phyloP scores from a whole-genome alignment of 2,888 invertebrate genomes.

The Xestoiulus laeticollis region DNA sequence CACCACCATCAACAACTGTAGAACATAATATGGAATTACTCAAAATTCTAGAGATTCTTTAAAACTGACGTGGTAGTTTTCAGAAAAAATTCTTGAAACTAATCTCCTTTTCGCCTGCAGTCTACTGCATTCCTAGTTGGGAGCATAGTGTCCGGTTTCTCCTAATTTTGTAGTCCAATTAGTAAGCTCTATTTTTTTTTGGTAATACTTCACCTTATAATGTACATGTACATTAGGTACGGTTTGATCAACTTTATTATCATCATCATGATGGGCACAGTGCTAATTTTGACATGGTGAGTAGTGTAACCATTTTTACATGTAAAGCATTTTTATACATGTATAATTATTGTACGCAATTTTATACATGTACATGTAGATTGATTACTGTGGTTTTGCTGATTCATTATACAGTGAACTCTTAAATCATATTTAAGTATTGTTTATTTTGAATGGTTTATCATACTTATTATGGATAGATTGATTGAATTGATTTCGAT shows the following conservation, averaged over 20 bases:
- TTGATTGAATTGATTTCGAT: background rate
- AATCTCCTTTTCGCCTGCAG: background rate
- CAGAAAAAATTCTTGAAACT: background rate
- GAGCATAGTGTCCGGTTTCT: background rate
- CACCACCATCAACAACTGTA: background rate
- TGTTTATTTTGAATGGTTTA: background rate
- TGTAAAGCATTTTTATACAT: no score
- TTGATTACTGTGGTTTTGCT: no score
- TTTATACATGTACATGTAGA: no score
- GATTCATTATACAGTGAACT: no score
- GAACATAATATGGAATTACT: background rate
- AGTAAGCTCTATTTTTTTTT: background rate
- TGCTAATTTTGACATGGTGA: no score
- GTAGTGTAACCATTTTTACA: no score
- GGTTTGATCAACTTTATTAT: no score
- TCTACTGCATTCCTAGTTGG: background rate
- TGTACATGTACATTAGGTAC: background rate
- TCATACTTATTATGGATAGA: background rate
- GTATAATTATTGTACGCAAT: no score
- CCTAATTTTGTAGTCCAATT: background rate
- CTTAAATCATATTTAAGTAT: no score
- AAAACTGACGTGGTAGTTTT: background rate
- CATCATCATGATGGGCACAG: no score
- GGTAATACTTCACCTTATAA: background rate
- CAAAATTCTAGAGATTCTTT: background rate